phyloP scores from a whole-genome alignment of 2,888 invertebrate genomes.

The Meta bourneti region DNA sequence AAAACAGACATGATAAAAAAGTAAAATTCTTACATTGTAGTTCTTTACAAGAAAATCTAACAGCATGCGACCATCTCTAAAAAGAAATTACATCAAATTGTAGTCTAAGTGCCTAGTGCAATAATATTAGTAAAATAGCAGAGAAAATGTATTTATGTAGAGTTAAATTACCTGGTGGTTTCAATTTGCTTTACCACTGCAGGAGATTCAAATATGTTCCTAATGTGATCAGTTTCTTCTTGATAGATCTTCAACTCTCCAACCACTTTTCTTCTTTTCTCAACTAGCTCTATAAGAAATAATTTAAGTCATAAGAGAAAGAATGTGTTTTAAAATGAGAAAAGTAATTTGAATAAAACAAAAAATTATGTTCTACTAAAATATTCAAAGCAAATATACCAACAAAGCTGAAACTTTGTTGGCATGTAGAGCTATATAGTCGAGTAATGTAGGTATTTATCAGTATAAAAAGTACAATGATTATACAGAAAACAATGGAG shows the following conservation, averaged over 20 bases:
- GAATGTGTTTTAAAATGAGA: too few species aligned
- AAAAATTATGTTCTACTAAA: too few species aligned
- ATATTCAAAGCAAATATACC: too few species aligned
- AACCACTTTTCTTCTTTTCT: conserved; percentile 90
- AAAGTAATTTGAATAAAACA: too few species aligned
- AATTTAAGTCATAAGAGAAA: too few species aligned
- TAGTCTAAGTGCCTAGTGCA: not conserved
- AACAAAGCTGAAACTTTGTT: too few species aligned
- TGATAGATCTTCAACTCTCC: conserved; percentile 91
- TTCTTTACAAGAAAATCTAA: conserved; percentile 93
- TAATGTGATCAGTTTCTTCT: conserved; percentile 92
- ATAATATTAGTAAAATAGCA: not conserved
- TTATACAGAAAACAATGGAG: too few species aligned
- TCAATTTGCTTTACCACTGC: conserved; percentile 95
- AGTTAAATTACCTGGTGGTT: conserved; percentile 82
- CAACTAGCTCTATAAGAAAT: conserved; percentile 85
- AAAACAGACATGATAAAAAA: too few species aligned
- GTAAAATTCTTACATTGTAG: conserved; percentile 86
- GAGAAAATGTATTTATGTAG: too few species aligned
- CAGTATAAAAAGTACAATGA: conserved; percentile 76
- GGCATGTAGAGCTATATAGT: too few species aligned
- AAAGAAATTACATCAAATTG: not conserved
- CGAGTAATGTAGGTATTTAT: not conserved
- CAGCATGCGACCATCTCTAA: conserved; percentile 94
- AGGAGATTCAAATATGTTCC: conserved; percentile 92